Evolutionary conservation across 2,888 invertebrate genomes (phyloP).

Genomic region (Nudaria mundana): DNA sequence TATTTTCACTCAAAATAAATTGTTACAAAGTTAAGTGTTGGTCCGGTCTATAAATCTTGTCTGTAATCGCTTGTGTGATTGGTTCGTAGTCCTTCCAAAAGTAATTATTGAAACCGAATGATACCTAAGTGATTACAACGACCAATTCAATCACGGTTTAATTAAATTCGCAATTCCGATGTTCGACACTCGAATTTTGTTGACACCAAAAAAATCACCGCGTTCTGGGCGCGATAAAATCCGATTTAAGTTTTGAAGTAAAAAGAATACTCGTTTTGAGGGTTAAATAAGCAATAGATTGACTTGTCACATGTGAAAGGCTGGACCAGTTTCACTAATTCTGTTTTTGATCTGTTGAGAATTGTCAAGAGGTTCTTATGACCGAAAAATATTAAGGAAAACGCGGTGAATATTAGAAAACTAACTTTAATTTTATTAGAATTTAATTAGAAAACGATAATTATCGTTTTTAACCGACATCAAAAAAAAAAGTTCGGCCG

Average conservation of each 20-base stretch:
- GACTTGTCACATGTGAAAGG: no score
- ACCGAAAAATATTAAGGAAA: no score
- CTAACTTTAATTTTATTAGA: no score
- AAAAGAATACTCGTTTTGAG: constrained; percentile 21
- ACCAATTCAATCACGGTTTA: constrained; percentile 2
- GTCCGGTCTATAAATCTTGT: neutral
- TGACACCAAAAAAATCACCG: constrained; percentile 7
- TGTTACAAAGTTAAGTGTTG: no score
- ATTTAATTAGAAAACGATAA: no score
- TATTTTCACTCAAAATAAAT: no score
- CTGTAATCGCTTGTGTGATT: neutral
- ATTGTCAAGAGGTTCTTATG: no score
- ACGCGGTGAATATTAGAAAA: no score
- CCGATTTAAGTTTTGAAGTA: constrained; percentile 19
- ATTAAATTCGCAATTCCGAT: constrained; percentile 7
- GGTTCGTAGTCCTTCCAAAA: neutral
- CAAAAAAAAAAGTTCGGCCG: no score
- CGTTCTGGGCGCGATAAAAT: constrained; percentile 18
- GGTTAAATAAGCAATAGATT: constrained; percentile 26
- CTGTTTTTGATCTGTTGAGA: no score
- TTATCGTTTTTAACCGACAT: no score
- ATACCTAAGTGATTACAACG: constrained; percentile 2
- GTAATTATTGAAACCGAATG: neutral
- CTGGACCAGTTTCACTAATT: no score
- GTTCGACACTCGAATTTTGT: constrained; percentile 6